Percentiles rank a stretch among this genome's conserved stretches.
phyloP scores from a whole-genome alignment of 2,113 vertebrate genomes.

The Phalacrocorax pelagicus region DNA sequence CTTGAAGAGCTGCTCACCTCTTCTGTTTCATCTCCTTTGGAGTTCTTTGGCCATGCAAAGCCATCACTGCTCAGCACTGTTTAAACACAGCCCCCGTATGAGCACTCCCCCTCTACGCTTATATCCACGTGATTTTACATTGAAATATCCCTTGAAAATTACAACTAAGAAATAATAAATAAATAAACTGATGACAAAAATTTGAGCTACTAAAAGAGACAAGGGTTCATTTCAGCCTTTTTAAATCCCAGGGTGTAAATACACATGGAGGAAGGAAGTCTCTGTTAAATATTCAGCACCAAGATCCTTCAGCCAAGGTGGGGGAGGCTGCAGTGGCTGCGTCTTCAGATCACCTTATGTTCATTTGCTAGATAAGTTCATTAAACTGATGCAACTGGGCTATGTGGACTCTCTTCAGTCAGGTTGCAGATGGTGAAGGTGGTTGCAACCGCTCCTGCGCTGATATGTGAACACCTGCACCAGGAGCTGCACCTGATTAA shows the following conservation, averaged over 20 bases:
- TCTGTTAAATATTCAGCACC: neutral
- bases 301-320: neutral
- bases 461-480: neutral
- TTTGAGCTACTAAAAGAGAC: neutral
- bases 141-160: neutral
- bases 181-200: neutral
- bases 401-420: neutral
- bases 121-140: neutral
- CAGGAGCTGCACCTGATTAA: neutral
- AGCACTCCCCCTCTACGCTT: neutral
- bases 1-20: neutral
- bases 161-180: neutral
- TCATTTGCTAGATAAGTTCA: neutral
- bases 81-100: neutral
- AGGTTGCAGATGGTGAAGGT: neutral
- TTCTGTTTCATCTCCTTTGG: neutral
- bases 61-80: neutral
- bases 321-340: rapidly evolving
- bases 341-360: neutral
- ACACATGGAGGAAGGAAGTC: rapidly evolving
- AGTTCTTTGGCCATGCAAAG: neutral
- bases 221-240: neutral
- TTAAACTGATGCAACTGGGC: neutral
- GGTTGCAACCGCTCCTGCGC: neutral
- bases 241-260: neutral